Percentiles rank a stretch among this genome's conserved stretches.
phyloP scores from a whole-genome alignment of 2,113 vertebrate genomes.

The Myodes glareolus region DNA sequence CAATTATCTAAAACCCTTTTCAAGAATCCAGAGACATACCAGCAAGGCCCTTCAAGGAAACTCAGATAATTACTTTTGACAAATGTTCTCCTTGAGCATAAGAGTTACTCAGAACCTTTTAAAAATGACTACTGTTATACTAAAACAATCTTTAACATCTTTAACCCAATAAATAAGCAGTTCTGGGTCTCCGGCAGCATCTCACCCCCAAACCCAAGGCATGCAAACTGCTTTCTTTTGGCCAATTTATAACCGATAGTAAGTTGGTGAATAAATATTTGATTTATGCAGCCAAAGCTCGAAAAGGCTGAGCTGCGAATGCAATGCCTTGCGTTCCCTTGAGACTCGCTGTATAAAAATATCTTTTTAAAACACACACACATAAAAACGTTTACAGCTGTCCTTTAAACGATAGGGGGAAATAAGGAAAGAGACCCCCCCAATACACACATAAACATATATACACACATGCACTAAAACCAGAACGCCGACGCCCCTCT shows the following conservation, averaged over 20 bases:
- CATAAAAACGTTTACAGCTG: conserved; percentile 60
- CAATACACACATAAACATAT: not conserved
- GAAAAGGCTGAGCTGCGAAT: conserved; percentile 76
- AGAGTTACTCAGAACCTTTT: conserved; percentile 71
- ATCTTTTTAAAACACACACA: conserved; percentile 23
- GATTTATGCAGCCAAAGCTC: conserved; percentile 69
- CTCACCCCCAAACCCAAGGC: not conserved
- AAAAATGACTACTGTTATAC: conserved; percentile 37
- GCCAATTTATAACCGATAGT: conserved; percentile 70
- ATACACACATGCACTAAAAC: conserved; percentile 59
- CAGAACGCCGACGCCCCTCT: conserved; percentile 74
- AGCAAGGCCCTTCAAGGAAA: conserved; percentile 76
- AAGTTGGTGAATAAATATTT: conserved; percentile 78
- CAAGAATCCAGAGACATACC: conserved; percentile 68
- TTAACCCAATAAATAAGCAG: conserved; percentile 65
- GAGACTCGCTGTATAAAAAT: conserved; percentile 74
- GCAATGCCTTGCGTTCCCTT: conserved; percentile 70
- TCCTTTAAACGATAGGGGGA: conserved; percentile 61
- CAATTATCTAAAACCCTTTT: conserved; percentile 71
- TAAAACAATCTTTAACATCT: conserved; percentile 73
- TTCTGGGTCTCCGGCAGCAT: not conserved
- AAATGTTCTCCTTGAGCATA: conserved; percentile 74
- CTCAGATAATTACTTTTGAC: conserved; percentile 81
- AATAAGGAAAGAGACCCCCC: conserved; percentile 5
- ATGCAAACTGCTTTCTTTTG: conserved; percentile 62